Percentiles rank a stretch among this genome's conserved stretches.
Evolutionary conservation across 2,113 vertebrate species (phyloP).

Genomic region (Cebidichthys violaceus): DNA sequence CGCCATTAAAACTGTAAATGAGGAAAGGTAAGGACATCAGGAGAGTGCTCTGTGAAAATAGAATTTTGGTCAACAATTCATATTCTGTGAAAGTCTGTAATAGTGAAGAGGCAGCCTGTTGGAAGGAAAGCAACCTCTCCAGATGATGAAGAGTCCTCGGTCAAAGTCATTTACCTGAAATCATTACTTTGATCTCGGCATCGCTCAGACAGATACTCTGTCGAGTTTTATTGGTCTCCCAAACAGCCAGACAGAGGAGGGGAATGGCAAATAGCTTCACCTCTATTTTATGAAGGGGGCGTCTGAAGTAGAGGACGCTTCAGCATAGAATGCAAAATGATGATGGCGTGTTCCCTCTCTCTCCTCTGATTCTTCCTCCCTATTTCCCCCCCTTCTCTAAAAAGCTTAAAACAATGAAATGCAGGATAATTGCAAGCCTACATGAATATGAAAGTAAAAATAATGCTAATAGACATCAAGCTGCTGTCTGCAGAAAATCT

Average conservation of each 20-base stretch:
- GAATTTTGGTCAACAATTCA: too few species aligned
- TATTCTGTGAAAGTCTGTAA: too few species aligned
- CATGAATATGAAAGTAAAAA: too few species aligned
- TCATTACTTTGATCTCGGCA: conserved; percentile 15
- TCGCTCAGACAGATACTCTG: neutral
- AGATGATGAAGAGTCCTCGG: too few species aligned
- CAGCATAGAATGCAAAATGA: neutral
- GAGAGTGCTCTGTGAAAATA: too few species aligned
- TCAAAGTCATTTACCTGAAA: neutral
- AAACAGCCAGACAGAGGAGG: conserved; percentile 2
- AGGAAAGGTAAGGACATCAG: neutral
- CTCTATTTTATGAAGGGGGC: neutral
- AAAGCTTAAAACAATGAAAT: too few species aligned
- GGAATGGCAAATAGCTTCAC: neutral
- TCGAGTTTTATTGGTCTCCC: conserved; percentile 10
- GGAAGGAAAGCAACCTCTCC: neutral
- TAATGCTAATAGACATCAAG: neutral
- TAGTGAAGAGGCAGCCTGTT: neutral
- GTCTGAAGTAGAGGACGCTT: neutral
- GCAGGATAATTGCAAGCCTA: too few species aligned
- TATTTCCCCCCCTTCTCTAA: neutral
- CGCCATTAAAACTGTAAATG: neutral
- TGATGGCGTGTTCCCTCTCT: neutral
- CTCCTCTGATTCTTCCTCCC: neutral
- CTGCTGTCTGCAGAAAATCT: neutral